Percentiles rank a stretch among this genome's conserved stretches.
phyloP scores from a whole-genome alignment of 2,113 vertebrate genomes.

The Taxidea taxus region DNA sequence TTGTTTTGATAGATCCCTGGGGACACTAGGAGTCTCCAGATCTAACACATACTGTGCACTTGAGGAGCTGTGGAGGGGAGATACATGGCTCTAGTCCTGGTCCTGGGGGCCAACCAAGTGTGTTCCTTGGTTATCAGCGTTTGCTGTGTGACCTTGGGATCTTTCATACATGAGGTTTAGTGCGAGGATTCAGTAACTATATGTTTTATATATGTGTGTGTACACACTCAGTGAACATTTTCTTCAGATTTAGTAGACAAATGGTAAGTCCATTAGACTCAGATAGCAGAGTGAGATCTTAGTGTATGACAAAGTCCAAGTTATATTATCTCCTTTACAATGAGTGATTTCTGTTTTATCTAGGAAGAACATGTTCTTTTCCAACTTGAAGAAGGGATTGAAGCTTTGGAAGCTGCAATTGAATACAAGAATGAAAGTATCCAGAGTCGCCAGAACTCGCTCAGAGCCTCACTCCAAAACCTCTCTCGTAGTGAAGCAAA shows the following conservation, averaged over 20 bases:
- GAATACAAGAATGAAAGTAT: conserved; percentile 90
- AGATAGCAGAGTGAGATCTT: not conserved
- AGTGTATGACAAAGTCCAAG: not conserved
- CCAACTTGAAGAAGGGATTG: conserved; percentile 91
- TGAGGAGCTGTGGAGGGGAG: not conserved
- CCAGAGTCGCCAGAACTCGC: conserved; percentile 82
- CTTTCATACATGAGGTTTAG: not conserved
- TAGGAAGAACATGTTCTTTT: conserved; percentile 91
- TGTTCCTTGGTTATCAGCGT: not conserved
- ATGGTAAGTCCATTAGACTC: not conserved
- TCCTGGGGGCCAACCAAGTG: not conserved
- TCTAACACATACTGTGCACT: not conserved
- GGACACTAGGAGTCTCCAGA: not conserved
- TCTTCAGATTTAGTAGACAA: not conserved
- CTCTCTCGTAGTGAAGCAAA: conserved; percentile 82
- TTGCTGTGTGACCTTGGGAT: not conserved
- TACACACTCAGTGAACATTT: not conserved
- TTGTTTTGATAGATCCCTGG: not conserved
- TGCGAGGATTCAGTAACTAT: not conserved
- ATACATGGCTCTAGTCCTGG: not conserved
- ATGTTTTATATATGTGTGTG: not conserved
- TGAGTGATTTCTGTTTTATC: conserved; percentile 54
- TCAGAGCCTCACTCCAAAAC: conserved; percentile 80
- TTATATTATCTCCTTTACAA: conserved; percentile 28
- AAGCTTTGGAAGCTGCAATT: conserved; percentile 91